phyloP scores from a whole-genome alignment of 2,888 invertebrate species.

The Dryococelus australis region DNA sequence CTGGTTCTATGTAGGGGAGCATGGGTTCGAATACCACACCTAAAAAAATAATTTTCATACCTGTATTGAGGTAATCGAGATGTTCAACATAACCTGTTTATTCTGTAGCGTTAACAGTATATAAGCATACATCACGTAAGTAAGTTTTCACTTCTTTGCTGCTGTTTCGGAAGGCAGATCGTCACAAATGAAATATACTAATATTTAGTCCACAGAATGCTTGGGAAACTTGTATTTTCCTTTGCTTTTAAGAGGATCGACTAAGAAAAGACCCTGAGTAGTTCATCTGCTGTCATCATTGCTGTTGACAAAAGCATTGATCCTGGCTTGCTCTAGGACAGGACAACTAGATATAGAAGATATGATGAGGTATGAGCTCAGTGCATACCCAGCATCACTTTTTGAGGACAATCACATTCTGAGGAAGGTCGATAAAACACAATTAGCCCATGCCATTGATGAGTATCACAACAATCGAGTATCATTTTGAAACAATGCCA shows the following conservation, averaged over 20 bases:
- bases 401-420: conserved; percentile 4
- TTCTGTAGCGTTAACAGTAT: too few species aligned
- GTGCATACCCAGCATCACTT: not conserved
- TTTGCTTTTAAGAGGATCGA: not conserved
- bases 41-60: too few species aligned
- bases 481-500: not conserved
- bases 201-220: too few species aligned
- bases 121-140: too few species aligned
- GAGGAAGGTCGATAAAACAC: not conserved
- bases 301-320: not conserved
- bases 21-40: too few species aligned
- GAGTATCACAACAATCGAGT: not conserved
- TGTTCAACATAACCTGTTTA: too few species aligned
- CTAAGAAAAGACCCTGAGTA: not conserved
- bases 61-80: too few species aligned
- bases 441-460: conserved; percentile 19
- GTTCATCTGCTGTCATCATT: not conserved
- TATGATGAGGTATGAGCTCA: conserved; percentile 8
- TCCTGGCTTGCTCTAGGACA: not conserved
- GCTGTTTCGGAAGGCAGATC: too few species aligned
- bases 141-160: too few species aligned
- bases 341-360: not conserved
- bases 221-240: too few species aligned
- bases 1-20: too few species aligned
- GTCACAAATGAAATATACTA: too few species aligned